Conservation (phyloP, 2,888 invertebrate species). For the Brassicogethes aeneus region DNA sequence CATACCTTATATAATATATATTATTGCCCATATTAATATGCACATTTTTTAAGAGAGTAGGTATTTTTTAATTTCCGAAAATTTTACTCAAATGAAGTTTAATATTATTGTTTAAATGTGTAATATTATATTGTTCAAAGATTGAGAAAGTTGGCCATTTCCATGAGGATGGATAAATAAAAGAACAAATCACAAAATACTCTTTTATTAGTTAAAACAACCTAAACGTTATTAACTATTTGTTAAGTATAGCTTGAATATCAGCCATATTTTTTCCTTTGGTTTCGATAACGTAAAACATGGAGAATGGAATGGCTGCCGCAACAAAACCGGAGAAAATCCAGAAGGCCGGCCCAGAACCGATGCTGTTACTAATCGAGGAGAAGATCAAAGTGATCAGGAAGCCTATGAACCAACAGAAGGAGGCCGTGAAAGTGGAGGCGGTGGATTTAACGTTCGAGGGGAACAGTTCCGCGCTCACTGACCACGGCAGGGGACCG, state of each 20-base stretch:
- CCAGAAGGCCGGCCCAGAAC: conserved; percentile 62
- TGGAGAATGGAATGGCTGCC: conserved; percentile 60
- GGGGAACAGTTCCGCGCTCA: conserved; percentile 76
- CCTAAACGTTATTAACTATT: too few species aligned
- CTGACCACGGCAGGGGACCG: conserved; percentile 75
- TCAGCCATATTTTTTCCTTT: conserved; percentile 79
- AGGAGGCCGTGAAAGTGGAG: conserved; percentile 64
- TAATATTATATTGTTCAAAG: too few species aligned
- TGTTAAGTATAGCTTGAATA: conserved; percentile 55
- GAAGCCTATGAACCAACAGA: conserved; percentile 71
- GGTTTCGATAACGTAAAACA: conserved; percentile 75
- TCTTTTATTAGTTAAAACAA: too few species aligned
- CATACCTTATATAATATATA: too few species aligned
- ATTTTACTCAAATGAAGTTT: too few species aligned
- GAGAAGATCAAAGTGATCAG: conserved; percentile 64
- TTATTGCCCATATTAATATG: too few species aligned
- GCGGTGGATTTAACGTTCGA: conserved; percentile 69
- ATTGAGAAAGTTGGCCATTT: too few species aligned
- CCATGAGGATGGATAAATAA: too few species aligned
- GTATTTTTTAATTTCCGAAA: too few species aligned
- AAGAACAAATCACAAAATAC: too few species aligned
- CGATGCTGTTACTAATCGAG: conserved; percentile 48
- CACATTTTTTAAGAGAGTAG: too few species aligned
- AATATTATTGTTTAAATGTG: too few species aligned
- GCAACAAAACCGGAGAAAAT: conserved; percentile 57